A percentile compares a stretch with the other conserved stretches of the same genome.
These are phyloP conservation scores for Trichomycterus rosablanca DNA, from an alignment of 2,113 vertebrate species.

Conservation along the genomic window DNA sequence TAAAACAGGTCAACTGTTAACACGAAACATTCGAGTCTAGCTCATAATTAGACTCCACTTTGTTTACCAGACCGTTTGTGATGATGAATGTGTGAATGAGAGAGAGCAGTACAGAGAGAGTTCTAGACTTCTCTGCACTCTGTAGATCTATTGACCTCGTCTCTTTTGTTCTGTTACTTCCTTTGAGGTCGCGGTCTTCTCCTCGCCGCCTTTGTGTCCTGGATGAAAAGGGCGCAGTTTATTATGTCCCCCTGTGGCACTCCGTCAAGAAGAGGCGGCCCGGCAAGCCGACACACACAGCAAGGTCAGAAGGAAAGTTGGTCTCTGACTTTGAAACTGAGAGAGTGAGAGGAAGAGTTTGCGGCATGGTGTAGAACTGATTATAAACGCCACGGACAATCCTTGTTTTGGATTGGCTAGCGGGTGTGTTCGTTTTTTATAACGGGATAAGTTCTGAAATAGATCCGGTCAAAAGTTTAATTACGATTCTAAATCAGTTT, in stretches of 20 bases:
- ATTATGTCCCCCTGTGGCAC: constrained; percentile 42
- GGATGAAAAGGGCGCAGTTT: constrained; percentile 42
- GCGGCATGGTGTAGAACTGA: too few species aligned
- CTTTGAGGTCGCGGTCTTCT: constrained; percentile 38
- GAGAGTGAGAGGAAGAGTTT: constrained; percentile 11
- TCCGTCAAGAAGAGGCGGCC: constrained; percentile 37
- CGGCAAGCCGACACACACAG: constrained; percentile 30
- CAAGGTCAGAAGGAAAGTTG: constrained; percentile 37
- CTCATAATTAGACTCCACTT: background rate
- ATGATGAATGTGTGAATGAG: constrained; percentile 37
- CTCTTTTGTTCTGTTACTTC: constrained; percentile 37
- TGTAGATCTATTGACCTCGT: constrained; percentile 33
- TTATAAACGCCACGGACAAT: too few species aligned
- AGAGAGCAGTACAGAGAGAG: constrained; percentile 20
- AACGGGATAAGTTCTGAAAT: background rate
- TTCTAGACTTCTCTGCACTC: constrained; percentile 27
- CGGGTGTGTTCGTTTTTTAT: too few species aligned
- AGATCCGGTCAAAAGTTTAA: too few species aligned
- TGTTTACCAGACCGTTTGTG: constrained; percentile 30
- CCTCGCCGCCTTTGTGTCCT: constrained; percentile 39
- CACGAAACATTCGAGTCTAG: constrained; percentile 15
- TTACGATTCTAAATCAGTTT: too few species aligned
- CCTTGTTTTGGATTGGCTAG: too few species aligned
- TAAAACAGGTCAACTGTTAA: too few species aligned
- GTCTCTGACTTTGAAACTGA: constrained; percentile 32